phyloP scores from a whole-genome alignment of 2,888 invertebrate species.

The Hydropsyche betteni region DNA sequence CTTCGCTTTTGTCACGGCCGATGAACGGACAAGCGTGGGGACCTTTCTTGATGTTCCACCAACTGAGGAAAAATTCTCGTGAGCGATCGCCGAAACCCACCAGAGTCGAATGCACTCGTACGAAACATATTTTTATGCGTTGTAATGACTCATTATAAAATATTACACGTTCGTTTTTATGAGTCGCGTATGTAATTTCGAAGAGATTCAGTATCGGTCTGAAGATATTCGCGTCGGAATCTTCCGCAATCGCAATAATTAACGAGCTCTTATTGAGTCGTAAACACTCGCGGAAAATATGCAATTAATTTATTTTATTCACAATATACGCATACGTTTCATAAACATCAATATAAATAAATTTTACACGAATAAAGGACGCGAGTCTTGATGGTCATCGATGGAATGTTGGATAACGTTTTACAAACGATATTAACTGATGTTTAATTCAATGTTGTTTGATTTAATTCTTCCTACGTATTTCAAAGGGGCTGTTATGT shows the following conservation, averaged over 20 bases:
- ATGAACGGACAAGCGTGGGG: neutral
- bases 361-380: conserved; percentile 21
- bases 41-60: no score
- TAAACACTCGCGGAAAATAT: neutral
- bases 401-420: conserved; percentile 26
- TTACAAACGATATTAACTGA: conserved; percentile 20
- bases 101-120: no score
- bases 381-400: conserved; percentile 21
- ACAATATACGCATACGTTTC: neutral
- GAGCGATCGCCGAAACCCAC: neutral
- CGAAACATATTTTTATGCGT: no score
- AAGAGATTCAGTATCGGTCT: no score
- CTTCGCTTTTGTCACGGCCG: conserved; percentile 15
- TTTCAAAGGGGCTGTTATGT: conserved; percentile 7
- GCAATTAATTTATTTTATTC: conserved; percentile 8
- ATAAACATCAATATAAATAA: conserved; percentile 6
- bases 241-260: no score
- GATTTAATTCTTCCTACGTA: conserved; percentile 12
- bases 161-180: no score
- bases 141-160: no score
- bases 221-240: no score
- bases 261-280: no score
- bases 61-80: no score
- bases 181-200: no score
- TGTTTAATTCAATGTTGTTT: conserved; percentile 16